Evolutionary conservation across 2,888 invertebrate species (phyloP), one percentile per base, ranked within the genome.

Genomic region (Malachius bipustulatus): DNA sequence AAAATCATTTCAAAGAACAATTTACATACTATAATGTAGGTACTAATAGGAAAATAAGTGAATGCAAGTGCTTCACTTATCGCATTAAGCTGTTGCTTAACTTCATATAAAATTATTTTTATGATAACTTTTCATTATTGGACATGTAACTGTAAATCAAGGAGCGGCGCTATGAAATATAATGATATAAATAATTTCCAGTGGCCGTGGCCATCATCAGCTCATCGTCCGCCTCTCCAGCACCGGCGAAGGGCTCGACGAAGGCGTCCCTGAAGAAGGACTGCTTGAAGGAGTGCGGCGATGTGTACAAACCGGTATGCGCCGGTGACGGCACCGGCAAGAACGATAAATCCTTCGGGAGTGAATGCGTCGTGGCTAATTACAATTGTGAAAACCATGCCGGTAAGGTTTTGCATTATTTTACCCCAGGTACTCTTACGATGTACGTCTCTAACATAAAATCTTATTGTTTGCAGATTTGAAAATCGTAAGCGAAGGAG

Each of bases 321-420:
- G 77, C 69, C 2, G 73, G 74, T 39, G 74, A 75, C 51, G 65
- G 67, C 4, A 67, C 68, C 1, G 68, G 62, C 44, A 65, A 71
- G 38, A 63, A 60, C 24, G 71, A 53, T 57, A 70, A 58, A 51
- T 73, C 75, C 1, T 77, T 77, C 45, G 75, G 73, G 42, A 74
- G 62, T 51, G 68, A 68, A 42, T 78, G 78, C 52, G 74, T 71
- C 30, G 59, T 78, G 59, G 67, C 70, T 40, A 71, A 73, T 47
- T 69, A 73, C 55, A 78, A 77, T 49, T 78, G 78, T 58, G 76
- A 77, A 50, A 64, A 71, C 48, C 70, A 70, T 48, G 70, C 71
- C 30, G 69, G 77, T 77, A 57, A 69, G 42, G 6, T 19, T 8
- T 19, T 19, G n/a, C 6, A 8, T 19, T 19, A n/a, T 19, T 6